Evolutionary conservation across 2,797 vertebrate species (phyloP).

Genomic region (Pangasius mekongensis): DNA sequence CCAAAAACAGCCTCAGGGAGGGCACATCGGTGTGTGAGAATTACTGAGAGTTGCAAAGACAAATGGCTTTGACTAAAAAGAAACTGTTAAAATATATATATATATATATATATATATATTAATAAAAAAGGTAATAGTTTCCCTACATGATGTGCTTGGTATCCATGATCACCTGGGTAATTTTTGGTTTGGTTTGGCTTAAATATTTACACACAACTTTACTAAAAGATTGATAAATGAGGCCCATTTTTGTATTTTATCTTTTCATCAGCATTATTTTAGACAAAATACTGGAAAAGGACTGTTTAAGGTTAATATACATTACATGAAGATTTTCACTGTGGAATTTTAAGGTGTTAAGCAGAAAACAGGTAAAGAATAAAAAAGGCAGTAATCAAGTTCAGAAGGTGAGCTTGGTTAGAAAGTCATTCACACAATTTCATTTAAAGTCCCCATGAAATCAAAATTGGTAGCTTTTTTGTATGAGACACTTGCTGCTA

Average conservation of each 20-base stretch:
- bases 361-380: neutral
- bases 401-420: neutral
- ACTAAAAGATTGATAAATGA: neutral
- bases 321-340: conserved; percentile 62
- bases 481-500: neutral
- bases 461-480: neutral
- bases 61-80: too few relatives aligned
- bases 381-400: neutral
- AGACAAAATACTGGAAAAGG: neutral
- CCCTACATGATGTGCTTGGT: too few relatives aligned
- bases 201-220: neutral
- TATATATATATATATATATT: too few relatives aligned
- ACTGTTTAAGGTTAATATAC: conserved; percentile 37
- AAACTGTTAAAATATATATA: too few relatives aligned
- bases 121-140: too few relatives aligned
- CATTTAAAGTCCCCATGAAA: neutral
- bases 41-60: too few relatives aligned
- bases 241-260: neutral
- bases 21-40: neutral
- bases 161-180: neutral
- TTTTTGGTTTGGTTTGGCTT: neutral
- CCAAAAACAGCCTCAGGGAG: neutral
- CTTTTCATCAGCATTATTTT: neutral
- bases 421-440: neutral
- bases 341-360: conserved; percentile 19